phyloP scores from a whole-genome alignment of 2,888 invertebrate genomes.

The Oscheius sp. region DNA sequence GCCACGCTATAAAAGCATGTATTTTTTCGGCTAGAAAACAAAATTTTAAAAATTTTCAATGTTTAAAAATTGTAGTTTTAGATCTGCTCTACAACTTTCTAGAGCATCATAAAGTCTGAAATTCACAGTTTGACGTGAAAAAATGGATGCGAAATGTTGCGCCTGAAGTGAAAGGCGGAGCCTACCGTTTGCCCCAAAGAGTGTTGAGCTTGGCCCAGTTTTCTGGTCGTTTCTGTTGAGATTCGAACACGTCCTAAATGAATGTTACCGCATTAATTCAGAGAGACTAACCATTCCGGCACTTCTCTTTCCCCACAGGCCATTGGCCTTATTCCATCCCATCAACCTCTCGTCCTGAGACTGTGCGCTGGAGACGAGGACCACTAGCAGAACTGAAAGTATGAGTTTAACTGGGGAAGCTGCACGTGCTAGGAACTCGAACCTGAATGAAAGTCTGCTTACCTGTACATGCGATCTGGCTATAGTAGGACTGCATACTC shows the following conservation, averaged over 20 bases:
- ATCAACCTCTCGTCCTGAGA: conserved; percentile 42
- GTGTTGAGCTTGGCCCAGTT: conserved; percentile 59
- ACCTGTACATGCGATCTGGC: conserved; percentile 25
- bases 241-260: conserved; percentile 34
- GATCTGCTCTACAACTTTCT: too few species aligned
- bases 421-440: not conserved
- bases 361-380: conserved; percentile 23
- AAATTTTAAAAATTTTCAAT: too few species aligned
- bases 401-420: not conserved
- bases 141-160: not conserved
- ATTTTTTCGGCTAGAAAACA: not conserved
- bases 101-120: too few species aligned
- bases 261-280: not conserved
- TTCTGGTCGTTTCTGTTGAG: conserved; percentile 49
- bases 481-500: conserved; percentile 32
- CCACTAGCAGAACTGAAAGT: conserved; percentile 26
- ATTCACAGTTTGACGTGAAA: not conserved
- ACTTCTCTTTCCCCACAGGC: conserved; percentile 58
- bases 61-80: too few species aligned
- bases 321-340: conserved; percentile 60
- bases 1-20: too few species aligned
- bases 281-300: not conserved
- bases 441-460: not conserved
- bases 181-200: conserved; percentile 57
- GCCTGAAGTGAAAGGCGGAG: not conserved